Evolutionary conservation across 2,888 invertebrate species (phyloP), one percentile per base, ranked within the genome.

Genomic region (Dysmachus trigonus): DNA sequence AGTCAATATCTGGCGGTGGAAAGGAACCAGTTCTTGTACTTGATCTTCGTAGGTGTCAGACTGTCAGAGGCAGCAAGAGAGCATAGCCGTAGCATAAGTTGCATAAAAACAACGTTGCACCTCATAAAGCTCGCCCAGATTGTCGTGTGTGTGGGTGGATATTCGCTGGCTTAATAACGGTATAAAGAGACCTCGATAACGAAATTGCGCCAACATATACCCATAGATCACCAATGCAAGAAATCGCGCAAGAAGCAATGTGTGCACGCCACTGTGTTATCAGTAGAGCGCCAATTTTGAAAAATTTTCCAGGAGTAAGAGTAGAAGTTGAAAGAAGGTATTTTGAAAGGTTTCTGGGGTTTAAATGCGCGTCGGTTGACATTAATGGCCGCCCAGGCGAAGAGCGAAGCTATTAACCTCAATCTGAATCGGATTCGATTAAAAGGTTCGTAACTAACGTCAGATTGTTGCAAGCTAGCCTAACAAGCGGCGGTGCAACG

Each of bases 11-110:
- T 82, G 81, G 81, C 27, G 15, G 31, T 15, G 22, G 31, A 82
- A 82, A 15, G 22, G 31, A 82, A 82, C 81, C 81, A 82, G 81
- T 82, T 82, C 62, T 33, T 82, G 30, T 82, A 62, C 81, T 62
- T 82, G 81, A 82, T 82, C 81, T 82, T 82, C 62, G 81, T 82
- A 62, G 81, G 79, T 79, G 79, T 79, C 62, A 82, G n/a, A 33
- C 53, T 22, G 22, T 4, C 27, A 2, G 62, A 82, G 62, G 62
- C 18, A 33, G 62, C 62, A 62, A 27, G 79, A 15, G 62, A 33
- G 62, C 31, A 41, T 41, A 18, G 35, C 10, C 2, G n/a, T n/a
- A 62, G 22, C 53, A 77, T 27, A 77, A 77, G 15, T 38, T 18
- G 22, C 38, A 76, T 13, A 38, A 76, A 38, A 38, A 22, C 41